Percentiles rank a stretch among this genome's conserved stretches.
Conservation (phyloP, 35 echinoderm and acorn worm genomes). For the Apostichopus californicus region DNA sequence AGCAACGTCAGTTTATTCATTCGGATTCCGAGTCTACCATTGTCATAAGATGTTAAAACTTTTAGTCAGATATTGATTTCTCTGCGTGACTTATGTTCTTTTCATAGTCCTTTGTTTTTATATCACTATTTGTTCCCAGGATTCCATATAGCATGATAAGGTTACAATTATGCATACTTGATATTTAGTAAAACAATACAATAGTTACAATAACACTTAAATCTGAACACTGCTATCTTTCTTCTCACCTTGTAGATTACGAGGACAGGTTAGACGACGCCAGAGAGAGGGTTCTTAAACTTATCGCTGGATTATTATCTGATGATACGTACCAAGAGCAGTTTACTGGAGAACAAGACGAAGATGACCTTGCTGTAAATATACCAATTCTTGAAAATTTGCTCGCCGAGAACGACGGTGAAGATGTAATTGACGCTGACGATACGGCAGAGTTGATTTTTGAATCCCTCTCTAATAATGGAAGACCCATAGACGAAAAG, state of each 20-base stretch:
- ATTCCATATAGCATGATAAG: too few species aligned
- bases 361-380: background rate
- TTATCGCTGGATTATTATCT: constrained; percentile 14
- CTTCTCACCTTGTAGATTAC: background rate
- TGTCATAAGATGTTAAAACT: too few species aligned
- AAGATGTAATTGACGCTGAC: constrained; percentile 13
- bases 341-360: background rate
- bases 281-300: background rate
- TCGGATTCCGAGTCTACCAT: too few species aligned
- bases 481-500: constrained; percentile 8
- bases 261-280: background rate
- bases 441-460: constrained; percentile 11
- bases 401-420: background rate
- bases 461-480: constrained; percentile 21
- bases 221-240: background rate
- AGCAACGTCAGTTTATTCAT: too few species aligned
- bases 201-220: too few species aligned
- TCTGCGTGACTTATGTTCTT: too few species aligned
- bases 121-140: too few species aligned
- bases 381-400: constrained; percentile 33
- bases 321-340: constrained; percentile 16
- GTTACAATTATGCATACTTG: too few species aligned
- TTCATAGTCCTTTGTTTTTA: too few species aligned
- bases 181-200: too few species aligned
- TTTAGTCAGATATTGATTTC: too few species aligned